phyloP scores from a whole-genome alignment of 1,140 invertebrate genomes.

The Pogonus chalceus region DNA sequence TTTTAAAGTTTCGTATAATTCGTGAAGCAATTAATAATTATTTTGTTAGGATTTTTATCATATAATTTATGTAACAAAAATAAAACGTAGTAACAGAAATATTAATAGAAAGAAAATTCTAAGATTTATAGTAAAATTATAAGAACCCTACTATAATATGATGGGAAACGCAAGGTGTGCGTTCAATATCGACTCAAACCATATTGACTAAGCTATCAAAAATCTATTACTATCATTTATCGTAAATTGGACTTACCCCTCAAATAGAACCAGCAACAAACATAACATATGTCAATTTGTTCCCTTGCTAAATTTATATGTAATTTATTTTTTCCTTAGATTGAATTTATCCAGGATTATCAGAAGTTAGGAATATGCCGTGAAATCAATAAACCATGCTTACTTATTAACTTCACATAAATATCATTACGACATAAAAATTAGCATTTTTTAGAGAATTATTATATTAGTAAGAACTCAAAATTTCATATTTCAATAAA shows the following conservation, averaged over 20 bases:
- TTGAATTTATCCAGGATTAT: not conserved
- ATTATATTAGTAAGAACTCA: not conserved
- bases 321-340: not conserved
- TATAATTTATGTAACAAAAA: no score
- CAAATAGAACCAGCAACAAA: no score
- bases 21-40: no score
- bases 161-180: not conserved
- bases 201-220: conserved; percentile 1
- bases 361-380: not conserved
- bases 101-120: not conserved
- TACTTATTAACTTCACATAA: not conserved
- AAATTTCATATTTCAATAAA: not conserved
- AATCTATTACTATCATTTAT: conserved; percentile 1
- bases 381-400: not conserved
- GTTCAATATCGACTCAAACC: not conserved
- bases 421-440: not conserved
- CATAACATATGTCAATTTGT: not conserved
- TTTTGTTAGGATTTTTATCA: no score
- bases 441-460: not conserved
- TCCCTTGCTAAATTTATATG: conserved; percentile 1
- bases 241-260: not conserved
- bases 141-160: not conserved
- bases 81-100: not conserved
- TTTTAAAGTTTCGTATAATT: no score
- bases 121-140: not conserved